These are phyloP conservation scores for Stictonetta naevosa DNA, from an alignment of 2,113 vertebrate genomes.

Conservation along the genomic window DNA sequence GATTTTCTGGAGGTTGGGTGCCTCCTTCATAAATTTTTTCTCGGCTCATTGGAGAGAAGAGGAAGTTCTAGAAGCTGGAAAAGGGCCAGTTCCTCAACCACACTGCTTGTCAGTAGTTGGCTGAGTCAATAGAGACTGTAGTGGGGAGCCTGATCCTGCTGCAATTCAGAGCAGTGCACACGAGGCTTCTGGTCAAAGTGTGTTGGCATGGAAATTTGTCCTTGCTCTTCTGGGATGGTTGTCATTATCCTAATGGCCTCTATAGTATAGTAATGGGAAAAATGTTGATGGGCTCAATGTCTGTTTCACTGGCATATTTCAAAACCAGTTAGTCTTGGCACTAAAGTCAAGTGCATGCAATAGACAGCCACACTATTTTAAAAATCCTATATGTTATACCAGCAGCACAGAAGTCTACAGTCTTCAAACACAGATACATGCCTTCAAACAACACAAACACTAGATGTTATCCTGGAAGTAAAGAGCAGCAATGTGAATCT, in stretches of 20 bases:
- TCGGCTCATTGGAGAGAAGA: not conserved
- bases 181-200: not conserved
- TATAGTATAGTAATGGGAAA: not conserved
- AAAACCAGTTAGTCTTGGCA: not conserved
- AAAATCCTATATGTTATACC: not conserved
- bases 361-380: not conserved
- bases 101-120: not conserved
- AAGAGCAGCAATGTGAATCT: not conserved
- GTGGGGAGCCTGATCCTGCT: not conserved
- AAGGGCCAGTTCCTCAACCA: not conserved
- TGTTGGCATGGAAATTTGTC: not conserved
- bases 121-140: not conserved
- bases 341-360: not conserved
- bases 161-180: rapidly evolving
- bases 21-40: not conserved
- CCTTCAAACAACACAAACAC: not conserved
- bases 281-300: not conserved
- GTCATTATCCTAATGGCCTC: not conserved
- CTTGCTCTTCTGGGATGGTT: not conserved
- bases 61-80: not conserved
- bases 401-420: not conserved
- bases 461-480: not conserved
- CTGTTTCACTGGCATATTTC: not conserved
- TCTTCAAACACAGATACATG: not conserved
- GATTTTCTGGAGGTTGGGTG: not conserved